Evolutionary conservation across 2,888 invertebrate species (phyloP).

Genomic region (Clepsis dumicolana): DNA sequence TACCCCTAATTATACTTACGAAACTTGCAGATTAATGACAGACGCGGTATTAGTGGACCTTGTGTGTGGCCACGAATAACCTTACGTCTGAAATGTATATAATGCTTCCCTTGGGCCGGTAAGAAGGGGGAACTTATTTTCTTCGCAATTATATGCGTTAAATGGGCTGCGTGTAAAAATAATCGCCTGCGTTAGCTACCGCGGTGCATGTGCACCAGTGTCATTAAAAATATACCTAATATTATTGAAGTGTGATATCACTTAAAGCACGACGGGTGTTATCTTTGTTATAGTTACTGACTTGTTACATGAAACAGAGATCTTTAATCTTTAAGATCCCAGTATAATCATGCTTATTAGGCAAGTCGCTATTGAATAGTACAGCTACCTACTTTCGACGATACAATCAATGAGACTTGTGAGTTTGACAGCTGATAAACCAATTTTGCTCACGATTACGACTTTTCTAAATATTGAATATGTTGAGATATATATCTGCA

Average conservation of each 20-base stretch:
- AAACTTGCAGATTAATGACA: constrained; percentile 35
- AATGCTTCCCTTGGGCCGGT: not conserved
- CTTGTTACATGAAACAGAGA: constrained; percentile 10
- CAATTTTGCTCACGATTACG: constrained; percentile 34
- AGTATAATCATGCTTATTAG: constrained; percentile 23
- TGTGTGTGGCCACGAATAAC: constrained; percentile 11
- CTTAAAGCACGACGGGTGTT: not conserved
- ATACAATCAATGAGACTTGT: constrained; percentile 25
- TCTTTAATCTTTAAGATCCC: constrained; percentile 25
- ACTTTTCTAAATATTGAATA: constrained; percentile 35
- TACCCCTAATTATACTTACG: constrained; percentile 38
- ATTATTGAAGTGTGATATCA: not conserved
- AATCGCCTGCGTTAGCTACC: not conserved
- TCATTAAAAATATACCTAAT: no score
- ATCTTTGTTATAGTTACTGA: not conserved
- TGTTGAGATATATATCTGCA: constrained; percentile 1
- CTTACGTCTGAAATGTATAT: not conserved
- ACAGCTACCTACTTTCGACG: constrained; percentile 30
- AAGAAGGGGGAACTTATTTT: not conserved
- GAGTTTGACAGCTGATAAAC: constrained; percentile 35
- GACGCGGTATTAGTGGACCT: constrained; percentile 24
- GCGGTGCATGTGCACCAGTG: no score
- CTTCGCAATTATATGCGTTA: not conserved
- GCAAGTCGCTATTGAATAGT: constrained; percentile 22
- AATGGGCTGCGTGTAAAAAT: not conserved